Evolutionary conservation across 2,113 vertebrate species (phyloP).

Genomic region (Noturus placidus): DNA sequence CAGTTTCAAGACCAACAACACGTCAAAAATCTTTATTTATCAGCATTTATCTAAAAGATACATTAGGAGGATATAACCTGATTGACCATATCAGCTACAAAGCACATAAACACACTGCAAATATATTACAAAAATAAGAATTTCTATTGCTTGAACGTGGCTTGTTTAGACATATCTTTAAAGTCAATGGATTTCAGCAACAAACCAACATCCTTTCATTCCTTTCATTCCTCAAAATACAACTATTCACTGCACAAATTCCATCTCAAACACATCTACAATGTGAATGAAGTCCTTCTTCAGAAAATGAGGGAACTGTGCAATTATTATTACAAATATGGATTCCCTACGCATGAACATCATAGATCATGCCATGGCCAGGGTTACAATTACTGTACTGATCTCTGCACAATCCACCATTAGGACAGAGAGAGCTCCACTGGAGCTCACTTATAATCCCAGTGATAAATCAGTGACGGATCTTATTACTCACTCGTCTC

Average conservation of each 20-base stretch:
- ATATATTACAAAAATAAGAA: background rate
- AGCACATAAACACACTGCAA: background rate
- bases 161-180: background rate
- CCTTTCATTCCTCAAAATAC: background rate
- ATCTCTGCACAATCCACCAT: background rate
- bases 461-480: background rate
- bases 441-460: background rate
- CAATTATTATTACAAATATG: background rate
- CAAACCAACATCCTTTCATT: background rate
- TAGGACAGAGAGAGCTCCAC: background rate
- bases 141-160: background rate
- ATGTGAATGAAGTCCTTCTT: background rate
- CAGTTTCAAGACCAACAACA: background rate
- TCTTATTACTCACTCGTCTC: background rate
- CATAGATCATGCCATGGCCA: background rate
- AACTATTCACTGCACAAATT: background rate
- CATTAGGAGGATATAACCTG: background rate
- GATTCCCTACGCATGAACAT: background rate
- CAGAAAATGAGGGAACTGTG: background rate
- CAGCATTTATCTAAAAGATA: background rate
- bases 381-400: background rate
- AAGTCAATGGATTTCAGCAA: background rate
- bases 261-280: background rate
- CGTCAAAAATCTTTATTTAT: background rate
- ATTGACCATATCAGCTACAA: background rate